Base-by-base conservation (phyloP, 2,113 vertebrate genomes). In the Tachysurus vachellii region DNA sequence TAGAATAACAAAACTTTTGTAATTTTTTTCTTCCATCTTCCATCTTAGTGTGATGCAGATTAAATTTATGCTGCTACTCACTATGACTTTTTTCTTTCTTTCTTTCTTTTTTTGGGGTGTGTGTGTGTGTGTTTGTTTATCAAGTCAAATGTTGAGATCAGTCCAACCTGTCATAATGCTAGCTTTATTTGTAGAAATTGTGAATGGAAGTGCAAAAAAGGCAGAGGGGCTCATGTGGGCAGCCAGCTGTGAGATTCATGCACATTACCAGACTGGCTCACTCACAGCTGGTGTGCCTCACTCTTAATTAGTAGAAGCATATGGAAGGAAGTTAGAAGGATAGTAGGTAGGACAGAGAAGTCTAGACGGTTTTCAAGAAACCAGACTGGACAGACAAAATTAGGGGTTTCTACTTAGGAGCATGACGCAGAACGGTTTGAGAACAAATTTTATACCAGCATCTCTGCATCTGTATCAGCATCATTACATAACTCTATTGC, bases 271-370 rank as follows among this genome's bases (percentile, higher is more conserved):
- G 28, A 13, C 68, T 68, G 42, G 64, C 56, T 76, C 64, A 75
- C 56, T 73, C 80, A 82, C 87, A 90, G 81, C 87, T 84, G 84
- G 23, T 84, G 47, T 70, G 64, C 71, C 70, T 88, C 83, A 70
- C 71, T 89, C 66, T 82, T 70, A 82, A 85, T 89, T 87, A 84
- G 62, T 71, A 87, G 68, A 76, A 84, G 57, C 82, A 75, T 80
- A 82, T 73, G 85, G 79, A 26, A 13, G 53, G 11, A 9, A 53
- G 68, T 17, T 28, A 56, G 70, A 66, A 47, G 50, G 28, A 73
- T 84, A 73, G 21, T 42, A 56, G 64, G 12, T 66, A 57, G n/a
- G 53, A 44, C 36, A 61, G 36, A 17, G 31, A 23, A n/a, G 31
- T 28, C 56, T 19, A 61, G 83, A 76, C 83, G 62, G 71, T 53